These are phyloP conservation scores for Thomomys bottae DNA, from an alignment of 2,113 vertebrate genomes.

Conservation along the genomic window DNA sequence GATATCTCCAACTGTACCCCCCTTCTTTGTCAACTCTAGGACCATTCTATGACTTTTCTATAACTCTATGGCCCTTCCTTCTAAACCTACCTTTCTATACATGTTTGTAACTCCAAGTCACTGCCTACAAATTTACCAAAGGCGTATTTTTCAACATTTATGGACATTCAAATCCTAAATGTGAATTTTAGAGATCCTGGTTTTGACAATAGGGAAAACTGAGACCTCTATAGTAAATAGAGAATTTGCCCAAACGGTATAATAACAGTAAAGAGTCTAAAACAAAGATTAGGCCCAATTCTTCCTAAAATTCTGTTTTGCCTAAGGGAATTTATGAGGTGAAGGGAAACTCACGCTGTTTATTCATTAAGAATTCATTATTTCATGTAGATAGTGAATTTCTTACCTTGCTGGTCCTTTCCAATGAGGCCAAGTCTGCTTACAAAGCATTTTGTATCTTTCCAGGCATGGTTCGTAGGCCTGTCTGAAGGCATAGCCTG, in stretches of 20 bases:
- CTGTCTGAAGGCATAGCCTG: conserved; percentile 97
- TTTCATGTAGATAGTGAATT: rapidly evolving
- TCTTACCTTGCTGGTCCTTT: conserved; percentile 93
- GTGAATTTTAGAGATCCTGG: neutral
- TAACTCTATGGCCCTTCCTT: too few relatives aligned
- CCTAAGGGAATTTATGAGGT: neutral
- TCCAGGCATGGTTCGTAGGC: conserved; percentile 95
- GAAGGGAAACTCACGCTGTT: neutral
- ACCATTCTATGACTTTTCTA: neutral
- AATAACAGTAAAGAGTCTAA: neutral
- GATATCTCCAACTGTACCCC: neutral
- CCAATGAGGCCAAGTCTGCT: conserved; percentile 98
- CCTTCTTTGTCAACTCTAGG: neutral
- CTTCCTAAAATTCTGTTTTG: neutral
- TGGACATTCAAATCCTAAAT: neutral
- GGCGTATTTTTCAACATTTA: neutral
- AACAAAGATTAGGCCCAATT: neutral
- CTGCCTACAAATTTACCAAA: neutral
- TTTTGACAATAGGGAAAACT: neutral
- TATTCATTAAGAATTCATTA: neutral
- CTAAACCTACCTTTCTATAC: neutral
- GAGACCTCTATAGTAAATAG: neutral
- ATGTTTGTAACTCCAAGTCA: neutral
- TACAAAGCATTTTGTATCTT: conserved; percentile 99
- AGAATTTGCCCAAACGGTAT: neutral